Evolutionary conservation across 2,888 invertebrate species (phyloP).

Genomic region (Gari tellinella): DNA sequence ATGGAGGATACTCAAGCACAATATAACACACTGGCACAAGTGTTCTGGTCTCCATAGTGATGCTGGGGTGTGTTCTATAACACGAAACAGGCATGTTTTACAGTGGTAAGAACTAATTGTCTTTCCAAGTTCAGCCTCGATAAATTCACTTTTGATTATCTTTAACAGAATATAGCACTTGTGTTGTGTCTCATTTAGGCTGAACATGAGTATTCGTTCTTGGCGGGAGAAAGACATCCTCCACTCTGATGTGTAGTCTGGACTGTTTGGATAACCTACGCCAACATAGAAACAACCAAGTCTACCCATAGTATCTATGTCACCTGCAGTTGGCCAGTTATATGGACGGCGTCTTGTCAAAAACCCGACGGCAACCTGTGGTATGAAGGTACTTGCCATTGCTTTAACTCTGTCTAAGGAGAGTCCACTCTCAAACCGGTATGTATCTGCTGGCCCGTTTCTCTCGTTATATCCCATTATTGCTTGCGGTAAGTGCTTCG

Average conservation of each 20-base stretch:
- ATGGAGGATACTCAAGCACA: neutral
- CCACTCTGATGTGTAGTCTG: conserved; percentile 11
- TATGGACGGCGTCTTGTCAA: neutral
- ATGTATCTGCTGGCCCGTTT: neutral
- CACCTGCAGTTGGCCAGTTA: neutral
- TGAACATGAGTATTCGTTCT: conserved; percentile 25
- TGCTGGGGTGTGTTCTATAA: neutral
- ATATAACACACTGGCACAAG: neutral
- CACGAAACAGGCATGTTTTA: neutral
- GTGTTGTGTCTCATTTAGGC: conserved; percentile 11
- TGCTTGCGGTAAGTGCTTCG: too few species aligned
- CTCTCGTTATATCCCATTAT: neutral
- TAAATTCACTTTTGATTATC: conserved; percentile 4
- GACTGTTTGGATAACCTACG: neutral
- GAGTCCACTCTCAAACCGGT: neutral
- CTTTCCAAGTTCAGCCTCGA: neutral
- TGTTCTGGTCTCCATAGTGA: conserved; percentile 2
- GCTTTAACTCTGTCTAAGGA: neutral
- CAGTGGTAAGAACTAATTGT: neutral
- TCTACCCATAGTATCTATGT: neutral
- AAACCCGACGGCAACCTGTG: neutral
- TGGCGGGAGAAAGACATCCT: conserved; percentile 7
- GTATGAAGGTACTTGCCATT: neutral
- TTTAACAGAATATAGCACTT: conserved; percentile 26
- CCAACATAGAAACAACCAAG: conserved; percentile 4